phyloP scores from a whole-genome alignment of 2,797 vertebrate species.

The Helostoma temminkii region DNA sequence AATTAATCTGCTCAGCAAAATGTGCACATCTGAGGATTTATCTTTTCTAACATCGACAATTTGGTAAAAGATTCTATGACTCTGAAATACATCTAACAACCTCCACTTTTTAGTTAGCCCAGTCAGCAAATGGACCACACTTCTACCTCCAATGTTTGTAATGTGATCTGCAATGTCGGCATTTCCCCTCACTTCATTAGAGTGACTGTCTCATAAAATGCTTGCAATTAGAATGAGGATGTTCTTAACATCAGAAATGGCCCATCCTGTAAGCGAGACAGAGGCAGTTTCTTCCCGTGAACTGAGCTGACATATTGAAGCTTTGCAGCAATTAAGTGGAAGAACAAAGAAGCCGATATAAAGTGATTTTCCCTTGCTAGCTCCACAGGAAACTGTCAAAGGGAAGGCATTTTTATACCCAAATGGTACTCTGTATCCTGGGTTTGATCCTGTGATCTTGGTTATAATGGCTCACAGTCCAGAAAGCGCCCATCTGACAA shows the following conservation, averaged over 20 bases:
- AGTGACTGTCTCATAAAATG: constrained; percentile 52
- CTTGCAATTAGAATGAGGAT: constrained; percentile 60
- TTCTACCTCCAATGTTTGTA: constrained; percentile 53
- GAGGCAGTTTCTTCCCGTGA: constrained; percentile 38
- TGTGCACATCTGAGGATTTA: constrained; percentile 55
- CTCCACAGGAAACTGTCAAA: constrained; percentile 58
- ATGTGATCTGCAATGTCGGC: constrained; percentile 52
- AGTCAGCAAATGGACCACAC: constrained; percentile 58
- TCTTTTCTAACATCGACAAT: constrained; percentile 40
- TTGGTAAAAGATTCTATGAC: constrained; percentile 36
- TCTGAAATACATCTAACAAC: constrained; percentile 51
- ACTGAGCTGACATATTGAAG: constrained; percentile 58
- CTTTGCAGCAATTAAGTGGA: constrained; percentile 67
- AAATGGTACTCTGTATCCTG: constrained; percentile 53
- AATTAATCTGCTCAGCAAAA: constrained; percentile 55
- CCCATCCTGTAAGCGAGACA: constrained; percentile 43
- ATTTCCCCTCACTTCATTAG: constrained; percentile 62
- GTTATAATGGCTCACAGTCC: constrained; percentile 40
- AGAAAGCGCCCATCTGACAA: constrained; percentile 44
- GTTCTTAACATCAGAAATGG: constrained; percentile 58
- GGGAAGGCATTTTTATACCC: constrained; percentile 55
- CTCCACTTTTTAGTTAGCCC: constrained; percentile 5
- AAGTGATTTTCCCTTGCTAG: constrained; percentile 61
- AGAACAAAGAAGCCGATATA: constrained; percentile 70
- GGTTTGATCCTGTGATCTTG: constrained; percentile 46